phyloP scores from a whole-genome alignment of 2,888 invertebrate genomes.

The Psococerastis gibbosa region DNA sequence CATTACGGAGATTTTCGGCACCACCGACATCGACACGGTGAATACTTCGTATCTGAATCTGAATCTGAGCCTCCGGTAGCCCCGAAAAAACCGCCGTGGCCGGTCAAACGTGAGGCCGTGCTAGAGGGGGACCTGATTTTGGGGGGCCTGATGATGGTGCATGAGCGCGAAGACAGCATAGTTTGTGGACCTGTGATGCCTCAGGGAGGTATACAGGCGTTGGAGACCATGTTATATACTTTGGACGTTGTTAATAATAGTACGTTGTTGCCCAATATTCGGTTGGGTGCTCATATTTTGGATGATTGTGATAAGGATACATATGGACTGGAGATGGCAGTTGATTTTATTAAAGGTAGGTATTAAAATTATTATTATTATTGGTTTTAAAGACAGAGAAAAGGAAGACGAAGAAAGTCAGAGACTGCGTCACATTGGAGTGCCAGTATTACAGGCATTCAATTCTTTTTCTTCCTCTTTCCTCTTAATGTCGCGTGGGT shows the following conservation, averaged over 20 bases:
- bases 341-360: conserved; percentile 91
- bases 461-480: no score
- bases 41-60: not conserved
- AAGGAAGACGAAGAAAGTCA: conserved; percentile 1
- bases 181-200: conserved; percentile 90
- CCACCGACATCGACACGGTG: not conserved
- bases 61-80: not conserved
- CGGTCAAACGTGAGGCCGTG: conserved; percentile 67
- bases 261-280: conserved; percentile 52
- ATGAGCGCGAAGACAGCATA: conserved; percentile 70
- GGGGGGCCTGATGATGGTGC: conserved; percentile 90
- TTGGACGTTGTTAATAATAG: conserved; percentile 57
- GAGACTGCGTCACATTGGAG: no score
- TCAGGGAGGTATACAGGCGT: conserved; percentile 72
- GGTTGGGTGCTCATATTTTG: conserved; percentile 68
- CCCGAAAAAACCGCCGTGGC: conserved; percentile 35
- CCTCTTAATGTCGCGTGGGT: no score
- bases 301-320: conserved; percentile 95
- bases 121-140: conserved; percentile 75
- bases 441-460: no score
- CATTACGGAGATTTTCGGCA: no score
- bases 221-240: conserved; percentile 85
- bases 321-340: conserved; percentile 86
- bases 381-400: conserved; percentile 1
- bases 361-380: conserved; percentile 4